Base-by-base conservation (phyloP, 2,888 invertebrate species). In the Charanyca ferruginea region DNA sequence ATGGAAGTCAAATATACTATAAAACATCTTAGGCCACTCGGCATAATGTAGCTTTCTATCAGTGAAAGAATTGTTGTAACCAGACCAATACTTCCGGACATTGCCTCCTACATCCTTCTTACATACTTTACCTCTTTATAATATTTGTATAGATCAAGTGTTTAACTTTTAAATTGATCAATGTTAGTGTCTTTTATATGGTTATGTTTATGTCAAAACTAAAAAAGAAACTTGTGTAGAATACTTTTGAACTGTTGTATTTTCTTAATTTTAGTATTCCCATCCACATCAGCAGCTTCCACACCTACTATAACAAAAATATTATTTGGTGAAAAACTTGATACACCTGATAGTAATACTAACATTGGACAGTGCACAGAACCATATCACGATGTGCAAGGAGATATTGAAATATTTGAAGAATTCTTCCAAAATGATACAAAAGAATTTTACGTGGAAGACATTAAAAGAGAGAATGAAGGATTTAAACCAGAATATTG, bases 221-320 rank as follows among this genome's bases (percentile, higher is more conserved):
- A n/a, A 3, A 32, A 32, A 32, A 28, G 9, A 32, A 9, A 5
- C 9, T 8, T 9, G 28, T 7, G 2, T 11, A 38, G 0, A 1
- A 38, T 3, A 38, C 13, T 38, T 38, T 38, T 38, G 1, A 38
- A 32, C 9, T 32, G 2, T 45, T 45, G 25, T 38, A 16, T 57
- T 63, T 59, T 47, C 18, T 32, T 64, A 7, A 44, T 66, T 83
- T 66, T 60, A 83, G 77, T 62, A 16, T 73, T 77, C 38, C 68
- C 78, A 48, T 76, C 71, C 16, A 63, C 73, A 22, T 87, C 90
- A 41, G 87, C 81, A 22, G 86, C 88, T 1, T 88, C 91, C 0
- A 94, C 94, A 2, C 94, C 94, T 3, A 85, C 89, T 7, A 93
- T 94, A 70, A 87, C 84, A 35, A 90, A 91, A n/a, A 91, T 94